Conservation (phyloP, 2,113 vertebrate species). For the Anarhynchus alexandrinus region DNA sequence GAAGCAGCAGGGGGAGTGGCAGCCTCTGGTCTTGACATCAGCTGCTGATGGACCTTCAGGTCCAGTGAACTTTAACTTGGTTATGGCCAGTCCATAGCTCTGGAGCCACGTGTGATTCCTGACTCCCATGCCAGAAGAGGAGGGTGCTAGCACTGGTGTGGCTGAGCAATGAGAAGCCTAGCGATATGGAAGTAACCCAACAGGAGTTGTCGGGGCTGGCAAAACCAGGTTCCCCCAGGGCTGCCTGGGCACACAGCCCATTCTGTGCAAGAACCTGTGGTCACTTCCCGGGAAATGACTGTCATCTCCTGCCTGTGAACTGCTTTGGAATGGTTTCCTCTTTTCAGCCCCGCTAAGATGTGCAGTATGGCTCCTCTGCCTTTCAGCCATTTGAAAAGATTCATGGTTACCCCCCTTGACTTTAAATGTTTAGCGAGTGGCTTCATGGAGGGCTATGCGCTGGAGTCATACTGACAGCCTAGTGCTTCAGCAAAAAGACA, state of each 20-base stretch:
- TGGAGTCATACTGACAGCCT: not conserved
- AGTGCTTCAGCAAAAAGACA: not conserved
- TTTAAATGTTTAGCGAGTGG: not conserved
- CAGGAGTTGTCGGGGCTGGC: not conserved
- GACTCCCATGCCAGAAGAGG: not conserved
- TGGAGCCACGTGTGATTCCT: not conserved
- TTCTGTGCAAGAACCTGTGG: not conserved
- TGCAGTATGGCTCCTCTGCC: not conserved
- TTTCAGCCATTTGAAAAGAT: not conserved
- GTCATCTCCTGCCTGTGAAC: not conserved
- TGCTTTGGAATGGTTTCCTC: not conserved
- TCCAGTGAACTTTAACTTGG: not conserved
- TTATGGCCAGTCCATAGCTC: accelerated
- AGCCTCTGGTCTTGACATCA: not conserved
- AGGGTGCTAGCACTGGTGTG: not conserved
- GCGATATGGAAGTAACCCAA: not conserved
- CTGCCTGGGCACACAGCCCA: accelerated
- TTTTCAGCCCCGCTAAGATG: not conserved
- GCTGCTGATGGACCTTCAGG: not conserved
- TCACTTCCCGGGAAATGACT: not conserved
- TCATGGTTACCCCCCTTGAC: accelerated
- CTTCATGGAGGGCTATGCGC: not conserved
- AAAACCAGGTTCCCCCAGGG: not conserved
- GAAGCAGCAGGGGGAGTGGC: not conserved
- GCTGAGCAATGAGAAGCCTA: not conserved